Evolutionary conservation across 2,113 vertebrate species (phyloP), one percentile per base, ranked within the genome.

Genomic region (Urocynchramus pylzowi): DNA sequence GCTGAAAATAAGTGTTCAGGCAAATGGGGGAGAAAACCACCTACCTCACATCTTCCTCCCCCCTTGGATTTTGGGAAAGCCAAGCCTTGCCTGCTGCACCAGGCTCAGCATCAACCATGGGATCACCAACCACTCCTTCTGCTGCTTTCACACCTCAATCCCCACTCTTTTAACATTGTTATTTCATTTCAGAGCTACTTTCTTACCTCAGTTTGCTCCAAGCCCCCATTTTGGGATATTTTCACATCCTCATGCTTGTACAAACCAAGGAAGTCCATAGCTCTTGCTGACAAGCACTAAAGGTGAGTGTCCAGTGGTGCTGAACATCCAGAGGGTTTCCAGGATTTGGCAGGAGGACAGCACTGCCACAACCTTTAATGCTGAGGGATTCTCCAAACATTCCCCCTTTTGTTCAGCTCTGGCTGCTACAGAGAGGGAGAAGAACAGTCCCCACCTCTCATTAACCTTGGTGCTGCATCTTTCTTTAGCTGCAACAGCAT

Each of bases 241-340:
- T 91, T 68, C 17, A 65, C 23, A 70, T n/a, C 79, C n/a, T 54
- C 21, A 4, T 4, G 8, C 27, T 37, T 12, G 19, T 7, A 13
- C 0, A 5, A 5, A 31, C 33, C 79, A n/a, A 54, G n/a, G 45
- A 70, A 81, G 22, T 15, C 80, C 53, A 20, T 1, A 4, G 15
- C 45, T 61, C 69, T 31, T n/a, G 53, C n/a, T 41, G 4, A 54
- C 45, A 64, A 52, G 26, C 9, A 21, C 19, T 11, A 7, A 60
- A 74, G 37, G 60, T 11, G 54, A 0, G 1, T 3, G 24, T 31
- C 59, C 39, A 24, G 1, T 5, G 5, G 19, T 0, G 1, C 31
- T 35, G 54, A 70, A 65, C 3, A 13, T 26, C 45, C 3, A 0
- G 42, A 73, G 28, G 31, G 18, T 42, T 88, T 57, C 56, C 37